Base-by-base conservation (phyloP, 1,140 invertebrate genomes). In the Wiebesia pumilae region DNA sequence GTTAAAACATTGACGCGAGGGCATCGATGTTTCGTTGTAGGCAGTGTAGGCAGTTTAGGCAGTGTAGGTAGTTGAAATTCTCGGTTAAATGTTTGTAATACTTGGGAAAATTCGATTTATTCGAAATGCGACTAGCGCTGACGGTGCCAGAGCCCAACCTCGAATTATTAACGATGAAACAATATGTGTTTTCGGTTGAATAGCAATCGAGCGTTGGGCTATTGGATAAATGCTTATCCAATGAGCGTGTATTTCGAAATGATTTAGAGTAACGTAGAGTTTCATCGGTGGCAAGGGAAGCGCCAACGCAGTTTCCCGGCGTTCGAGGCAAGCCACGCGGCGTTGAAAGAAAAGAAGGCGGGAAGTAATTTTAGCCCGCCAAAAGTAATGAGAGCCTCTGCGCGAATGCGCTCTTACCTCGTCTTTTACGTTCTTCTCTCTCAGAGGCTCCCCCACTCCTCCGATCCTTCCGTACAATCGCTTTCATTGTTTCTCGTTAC, bases 401-500 rank as follows among this genome's bases (percentile, higher is more conserved):
- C n/a, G 47, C 43, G 77, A 58, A 43, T 43, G 38, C 30, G 77
- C 47, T 75, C 77, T 35, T 30, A 58, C 77, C 51, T 79, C 47
- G 47, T 54, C 47, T 51, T 58, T 79, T 54, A 33, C 51, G 16
- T 79, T 3, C 24, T 2, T 58, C 47, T 33, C 38, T 43, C 47
- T 67, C 58, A 12, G 19, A n/a, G 35, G 71, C n/a, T 30, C 30
- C n/a, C 54, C 38, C 81, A 73, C 27, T 10, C 51, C 51, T 51
- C 14, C 58, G 38, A 73, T 69, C 43, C 69, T 54, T 62, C 54
- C 69, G 85, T 65, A 77, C 88, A 90, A 90, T 91, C 86, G 87
- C 51, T 88, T 90, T 90, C 90, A 90, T 90, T 91, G 90, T 90
- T 90, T 89, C 88, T 88, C 79, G 78, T 88, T 88, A 78, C 84